Conservation (phyloP, 2,888 invertebrate species). For the Eumacrocentrus americanus region DNA sequence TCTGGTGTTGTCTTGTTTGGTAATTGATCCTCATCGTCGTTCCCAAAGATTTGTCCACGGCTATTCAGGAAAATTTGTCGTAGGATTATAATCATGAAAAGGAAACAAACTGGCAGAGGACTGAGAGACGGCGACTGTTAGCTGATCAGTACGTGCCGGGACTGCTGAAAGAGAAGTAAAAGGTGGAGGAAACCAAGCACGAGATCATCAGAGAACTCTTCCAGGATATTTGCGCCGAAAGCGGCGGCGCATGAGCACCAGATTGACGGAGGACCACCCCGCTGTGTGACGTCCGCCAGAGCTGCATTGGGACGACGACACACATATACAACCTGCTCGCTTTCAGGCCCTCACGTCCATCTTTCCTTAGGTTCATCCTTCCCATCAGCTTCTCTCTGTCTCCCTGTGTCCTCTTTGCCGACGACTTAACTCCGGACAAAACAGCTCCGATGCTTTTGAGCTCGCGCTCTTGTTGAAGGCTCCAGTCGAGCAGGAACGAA, state of each 20-base stretch:
- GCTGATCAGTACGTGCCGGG: slow-evolving; percentile 41
- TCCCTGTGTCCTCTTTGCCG: background rate
- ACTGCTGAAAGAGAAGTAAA: slow-evolving; percentile 43
- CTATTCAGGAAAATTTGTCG: background rate
- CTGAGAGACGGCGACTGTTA: slow-evolving; percentile 8
- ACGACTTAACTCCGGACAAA: slow-evolving; percentile 20
- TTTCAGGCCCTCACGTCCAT: slow-evolving; percentile 41
- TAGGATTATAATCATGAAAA: background rate
- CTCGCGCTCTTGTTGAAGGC: slow-evolving; percentile 11
- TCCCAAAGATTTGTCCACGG: background rate
- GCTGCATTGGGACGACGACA: slow-evolving; percentile 24
- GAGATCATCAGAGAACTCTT: slow-evolving; percentile 50
- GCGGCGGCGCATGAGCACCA: slow-evolving; percentile 49
- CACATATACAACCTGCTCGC: slow-evolving; percentile 45
- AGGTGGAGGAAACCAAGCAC: slow-evolving; percentile 8
- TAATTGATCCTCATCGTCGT: slow-evolving; percentile 16
- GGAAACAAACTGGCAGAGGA: slow-evolving; percentile 31
- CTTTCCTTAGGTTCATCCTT: slow-evolving; percentile 8
- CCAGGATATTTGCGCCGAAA: slow-evolving; percentile 58
- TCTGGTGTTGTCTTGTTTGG: slow-evolving; percentile 16
- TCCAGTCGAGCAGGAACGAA: slow-evolving; percentile 20
- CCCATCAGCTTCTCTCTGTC: slow-evolving; percentile 12
- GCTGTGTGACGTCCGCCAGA: slow-evolving; percentile 27
- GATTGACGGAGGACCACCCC: slow-evolving; percentile 59
- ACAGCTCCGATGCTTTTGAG: slow-evolving; percentile 16